A percentile compares a stretch with the other conserved stretches of the same genome.
These are phyloP conservation scores for Cydia amplana DNA, from an alignment of 1,140 invertebrate species.

Conservation along the genomic window DNA sequence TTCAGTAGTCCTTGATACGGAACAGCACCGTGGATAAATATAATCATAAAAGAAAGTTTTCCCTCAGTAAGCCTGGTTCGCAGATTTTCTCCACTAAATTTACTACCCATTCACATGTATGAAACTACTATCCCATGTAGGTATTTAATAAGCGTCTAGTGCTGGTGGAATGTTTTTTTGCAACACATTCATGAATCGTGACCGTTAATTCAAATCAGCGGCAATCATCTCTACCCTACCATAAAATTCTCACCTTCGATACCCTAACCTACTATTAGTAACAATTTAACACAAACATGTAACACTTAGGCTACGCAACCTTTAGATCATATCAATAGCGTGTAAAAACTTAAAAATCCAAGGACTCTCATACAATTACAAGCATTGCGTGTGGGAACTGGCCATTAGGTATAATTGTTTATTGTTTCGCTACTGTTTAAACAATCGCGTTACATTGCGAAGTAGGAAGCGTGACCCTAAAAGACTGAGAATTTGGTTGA, in stretches of 20 bases:
- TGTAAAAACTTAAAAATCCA: conserved; percentile 33
- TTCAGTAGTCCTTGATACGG: too few species aligned
- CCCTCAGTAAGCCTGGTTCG: too few species aligned
- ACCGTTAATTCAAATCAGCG: background rate
- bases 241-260: conserved; percentile 6
- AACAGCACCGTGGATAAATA: too few species aligned
- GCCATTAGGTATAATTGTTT: conserved; percentile 30
- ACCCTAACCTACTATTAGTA: background rate
- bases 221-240: background rate
- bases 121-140: too few species aligned
- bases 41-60: too few species aligned
- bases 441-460: conserved; percentile 21
- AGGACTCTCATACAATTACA: conserved; percentile 29
- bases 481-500: conserved; percentile 2
- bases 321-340: conserved; percentile 29
- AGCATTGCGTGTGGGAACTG: conserved; percentile 26
- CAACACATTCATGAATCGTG: background rate
- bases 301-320: background rate
- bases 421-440: conserved; percentile 32
- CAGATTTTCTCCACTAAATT: too few species aligned
- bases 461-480: conserved; percentile 30
- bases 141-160: background rate
- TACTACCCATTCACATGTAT: too few species aligned
- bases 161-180: background rate
- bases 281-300: conserved; percentile 31